Percentiles rank a stretch among this genome's conserved stretches.
Evolutionary conservation across 2,797 vertebrate genomes (phyloP).

Genomic region (Arremon aurantiirostris): DNA sequence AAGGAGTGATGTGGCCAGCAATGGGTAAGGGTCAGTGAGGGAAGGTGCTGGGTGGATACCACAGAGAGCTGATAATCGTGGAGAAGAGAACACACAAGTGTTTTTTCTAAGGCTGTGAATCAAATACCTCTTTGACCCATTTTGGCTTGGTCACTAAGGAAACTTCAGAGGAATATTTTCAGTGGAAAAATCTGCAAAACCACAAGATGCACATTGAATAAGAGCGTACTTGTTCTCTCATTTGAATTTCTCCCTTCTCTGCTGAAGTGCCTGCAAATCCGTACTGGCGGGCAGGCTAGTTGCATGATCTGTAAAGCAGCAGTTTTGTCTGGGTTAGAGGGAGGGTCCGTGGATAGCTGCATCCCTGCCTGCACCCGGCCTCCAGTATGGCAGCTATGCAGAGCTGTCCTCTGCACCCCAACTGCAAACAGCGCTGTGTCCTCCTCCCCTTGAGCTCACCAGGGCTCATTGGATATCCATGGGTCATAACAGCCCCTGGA

Average conservation of each 20-base stretch:
- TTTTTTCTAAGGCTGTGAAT: background rate
- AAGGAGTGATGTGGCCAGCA: background rate
- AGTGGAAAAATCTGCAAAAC: slow-evolving; percentile 21
- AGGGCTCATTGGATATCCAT: background rate
- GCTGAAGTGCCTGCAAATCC: background rate
- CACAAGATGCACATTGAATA: slow-evolving; percentile 7
- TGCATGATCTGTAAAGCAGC: background rate
- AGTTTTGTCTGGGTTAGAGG: background rate
- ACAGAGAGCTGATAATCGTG: background rate
- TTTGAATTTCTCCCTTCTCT: slow-evolving; percentile 15
- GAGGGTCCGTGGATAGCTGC: background rate
- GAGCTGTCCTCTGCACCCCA: background rate
- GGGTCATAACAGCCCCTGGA: background rate
- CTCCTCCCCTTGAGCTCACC: accelerated
- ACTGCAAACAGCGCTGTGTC: background rate
- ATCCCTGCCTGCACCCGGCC: background rate
- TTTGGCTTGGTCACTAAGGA: slow-evolving; percentile 24
- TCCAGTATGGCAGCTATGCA: background rate
- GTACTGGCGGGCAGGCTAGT: background rate
- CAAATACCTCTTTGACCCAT: background rate
- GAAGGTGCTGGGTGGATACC: background rate
- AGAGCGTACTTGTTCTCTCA: background rate
- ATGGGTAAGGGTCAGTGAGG: background rate
- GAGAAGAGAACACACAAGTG: background rate
- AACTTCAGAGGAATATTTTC: background rate